Evolutionary conservation across 2,113 vertebrate genomes (phyloP).

Genomic region (Plectropomus leopardus): DNA sequence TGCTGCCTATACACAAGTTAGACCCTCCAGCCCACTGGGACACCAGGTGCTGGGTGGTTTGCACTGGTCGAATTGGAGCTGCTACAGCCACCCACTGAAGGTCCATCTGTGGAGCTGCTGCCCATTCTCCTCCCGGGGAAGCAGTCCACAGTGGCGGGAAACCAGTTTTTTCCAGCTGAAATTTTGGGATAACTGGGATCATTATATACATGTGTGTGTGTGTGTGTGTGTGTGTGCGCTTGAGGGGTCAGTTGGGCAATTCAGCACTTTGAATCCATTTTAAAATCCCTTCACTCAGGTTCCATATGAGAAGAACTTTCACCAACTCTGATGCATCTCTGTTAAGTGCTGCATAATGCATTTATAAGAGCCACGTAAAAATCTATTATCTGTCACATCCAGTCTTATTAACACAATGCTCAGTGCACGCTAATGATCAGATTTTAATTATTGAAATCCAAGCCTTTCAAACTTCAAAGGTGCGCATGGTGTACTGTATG

Average conservation of each 20-base stretch:
- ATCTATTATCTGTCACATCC: constrained; percentile 48
- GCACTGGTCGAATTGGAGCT: no score
- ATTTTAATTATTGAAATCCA: constrained; percentile 49
- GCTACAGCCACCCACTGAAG: no score
- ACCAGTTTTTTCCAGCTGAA: background rate
- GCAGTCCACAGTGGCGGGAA: no score
- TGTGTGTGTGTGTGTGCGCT: background rate
- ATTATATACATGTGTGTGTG: no score
- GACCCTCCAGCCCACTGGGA: no score
- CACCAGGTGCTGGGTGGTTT: no score
- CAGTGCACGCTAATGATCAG: constrained; percentile 31
- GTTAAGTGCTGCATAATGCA: constrained; percentile 51
- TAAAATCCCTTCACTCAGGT: constrained; percentile 10
- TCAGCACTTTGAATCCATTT: constrained; percentile 32
- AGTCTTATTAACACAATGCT: constrained; percentile 48
- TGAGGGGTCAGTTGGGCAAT: background rate
- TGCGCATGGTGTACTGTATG: constrained; percentile 24
- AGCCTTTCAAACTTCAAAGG: constrained; percentile 44
- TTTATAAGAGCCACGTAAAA: constrained; percentile 49
- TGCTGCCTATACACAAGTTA: no score
- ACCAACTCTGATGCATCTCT: constrained; percentile 29
- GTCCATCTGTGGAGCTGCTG: no score
- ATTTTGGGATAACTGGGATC: background rate
- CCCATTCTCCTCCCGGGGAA: no score
- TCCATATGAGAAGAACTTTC: constrained; percentile 29